Evolutionary conservation across 2,888 invertebrate genomes (phyloP).

Genomic region (Ennomos fuscantarius): DNA sequence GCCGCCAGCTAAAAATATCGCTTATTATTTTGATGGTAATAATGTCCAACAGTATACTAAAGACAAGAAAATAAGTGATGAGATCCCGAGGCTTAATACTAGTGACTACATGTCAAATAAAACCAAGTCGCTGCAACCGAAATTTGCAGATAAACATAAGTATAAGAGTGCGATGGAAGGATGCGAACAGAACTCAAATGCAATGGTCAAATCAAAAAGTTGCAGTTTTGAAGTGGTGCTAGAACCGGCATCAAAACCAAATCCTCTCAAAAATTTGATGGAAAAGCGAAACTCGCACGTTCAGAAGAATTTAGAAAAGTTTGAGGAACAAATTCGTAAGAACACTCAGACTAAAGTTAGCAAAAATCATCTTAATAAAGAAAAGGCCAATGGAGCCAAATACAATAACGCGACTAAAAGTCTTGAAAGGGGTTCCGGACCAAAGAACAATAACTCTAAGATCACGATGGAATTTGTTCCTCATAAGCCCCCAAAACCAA

Average conservation of each 20-base stretch:
- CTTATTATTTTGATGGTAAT: slow-evolving; percentile 81
- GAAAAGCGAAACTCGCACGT: slow-evolving; percentile 81
- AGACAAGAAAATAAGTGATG: slow-evolving; percentile 76
- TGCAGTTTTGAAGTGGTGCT: slow-evolving; percentile 82
- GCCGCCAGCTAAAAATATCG: slow-evolving; percentile 76
- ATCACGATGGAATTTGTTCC: slow-evolving; percentile 86
- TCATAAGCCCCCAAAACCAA: slow-evolving; percentile 91
- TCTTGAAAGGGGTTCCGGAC: slow-evolving; percentile 75
- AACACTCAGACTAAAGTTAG: slow-evolving; percentile 69
- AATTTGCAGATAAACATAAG: slow-evolving; percentile 73
- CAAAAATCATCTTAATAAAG: slow-evolving; percentile 77
- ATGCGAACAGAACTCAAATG: slow-evolving; percentile 60
- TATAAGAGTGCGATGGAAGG: slow-evolving; percentile 78
- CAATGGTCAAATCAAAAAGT: slow-evolving; percentile 80
- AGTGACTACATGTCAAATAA: slow-evolving; percentile 82
- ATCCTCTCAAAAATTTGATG: slow-evolving; percentile 75
- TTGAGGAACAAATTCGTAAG: slow-evolving; percentile 82
- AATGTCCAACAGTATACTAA: slow-evolving; percentile 70
- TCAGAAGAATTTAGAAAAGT: slow-evolving; percentile 86
- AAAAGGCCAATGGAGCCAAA: slow-evolving; percentile 73
- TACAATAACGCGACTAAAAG: slow-evolving; percentile 77
- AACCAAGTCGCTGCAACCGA: slow-evolving; percentile 75
- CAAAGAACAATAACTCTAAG: slow-evolving; percentile 76
- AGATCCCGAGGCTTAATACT: slow-evolving; percentile 85
- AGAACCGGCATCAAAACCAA: slow-evolving; percentile 80